Base-by-base conservation (phyloP, 2,888 invertebrate genomes). In the Ectobius pallidus region DNA sequence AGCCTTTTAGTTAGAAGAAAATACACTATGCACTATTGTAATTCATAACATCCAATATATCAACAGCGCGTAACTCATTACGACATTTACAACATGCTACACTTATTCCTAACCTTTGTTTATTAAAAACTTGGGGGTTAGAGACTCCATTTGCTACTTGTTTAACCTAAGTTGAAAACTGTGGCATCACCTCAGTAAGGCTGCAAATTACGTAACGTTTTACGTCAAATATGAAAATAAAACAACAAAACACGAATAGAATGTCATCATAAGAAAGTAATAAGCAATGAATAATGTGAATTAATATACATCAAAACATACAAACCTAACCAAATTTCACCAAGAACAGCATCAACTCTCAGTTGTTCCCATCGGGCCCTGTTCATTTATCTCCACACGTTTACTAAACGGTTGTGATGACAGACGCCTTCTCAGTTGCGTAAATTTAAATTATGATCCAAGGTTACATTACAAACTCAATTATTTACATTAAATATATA, bases 281-380 rank as follows among this genome's bases (percentile, higher is more conserved):
- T 61, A 61, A 18, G 27, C 18, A 32, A 52, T 14, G 1, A 65
- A 65, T 46, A 44, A 16, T 27, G 27, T 9, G 39, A 44, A 27
- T 70, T 68, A 68, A 79, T 78, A 77, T 77, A 76, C 74, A 70
- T 76, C 78, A 79, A 78, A 80, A 80, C 78, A 78, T 80, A 79
- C 80, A 80, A 83, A 83, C 83, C 83, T 83, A 83, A 84, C 83
- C 83, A 83, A 83, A 80, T 80, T 81, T 80, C 79, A 78, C 77
- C 76, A 78, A 77, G 79, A 78, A 78, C 78, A 81, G 82, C 83
- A 82, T 82, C 84, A 82, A 83, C 83, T 80, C 80, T 81, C 80
- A 77, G 46, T 42, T 73, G 73, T 73, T 73, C 58, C n/a, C n/a
- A 18, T 42, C 9, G n/a, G 39, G 30, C 52, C 32, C 22, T 27